phyloP scores from a whole-genome alignment of 2,888 invertebrate genomes.

The Nephrotoma appendiculata region DNA sequence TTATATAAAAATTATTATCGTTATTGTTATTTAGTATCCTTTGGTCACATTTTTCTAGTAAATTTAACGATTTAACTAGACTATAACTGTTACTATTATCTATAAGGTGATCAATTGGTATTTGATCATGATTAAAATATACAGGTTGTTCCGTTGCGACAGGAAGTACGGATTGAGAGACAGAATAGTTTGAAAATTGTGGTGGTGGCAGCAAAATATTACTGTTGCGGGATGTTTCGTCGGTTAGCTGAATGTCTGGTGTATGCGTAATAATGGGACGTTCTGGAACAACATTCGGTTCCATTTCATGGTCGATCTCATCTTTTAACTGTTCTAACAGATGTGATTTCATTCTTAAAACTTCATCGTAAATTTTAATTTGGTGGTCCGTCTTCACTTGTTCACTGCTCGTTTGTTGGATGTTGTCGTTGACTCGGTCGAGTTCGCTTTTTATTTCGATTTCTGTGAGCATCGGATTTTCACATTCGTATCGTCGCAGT shows the following conservation, averaged over 20 bases:
- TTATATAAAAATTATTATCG: not conserved
- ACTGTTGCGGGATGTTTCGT: not conserved
- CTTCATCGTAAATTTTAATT: not conserved
- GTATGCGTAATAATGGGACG: not conserved
- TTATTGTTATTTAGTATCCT: not conserved
- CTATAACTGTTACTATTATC: not conserved
- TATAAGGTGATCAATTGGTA: not conserved
- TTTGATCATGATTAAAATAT: not conserved
- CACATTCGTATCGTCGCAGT: slow-evolving; percentile 42
- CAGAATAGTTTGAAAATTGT: not conserved
- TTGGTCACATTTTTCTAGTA: slow-evolving; percentile 12
- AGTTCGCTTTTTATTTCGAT: slow-evolving; percentile 36
- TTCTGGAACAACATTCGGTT: not conserved
- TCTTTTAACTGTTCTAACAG: not conserved
- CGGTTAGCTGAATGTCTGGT: not conserved
- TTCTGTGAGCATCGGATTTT: slow-evolving; percentile 26
- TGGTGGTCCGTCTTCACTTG: not conserved
- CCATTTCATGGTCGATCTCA: not conserved
- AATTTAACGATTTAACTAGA: slow-evolving; percentile 9
- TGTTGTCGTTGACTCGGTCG: slow-evolving; percentile 38
- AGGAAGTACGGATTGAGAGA: not conserved
- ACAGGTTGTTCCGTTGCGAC: not conserved
- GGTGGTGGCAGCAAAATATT: not conserved
- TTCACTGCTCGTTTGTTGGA: slow-evolving; percentile 16
- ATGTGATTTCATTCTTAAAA: not conserved